Evolutionary conservation across 2,888 invertebrate genomes (phyloP).

Genomic region (Nomada ruficornis): DNA sequence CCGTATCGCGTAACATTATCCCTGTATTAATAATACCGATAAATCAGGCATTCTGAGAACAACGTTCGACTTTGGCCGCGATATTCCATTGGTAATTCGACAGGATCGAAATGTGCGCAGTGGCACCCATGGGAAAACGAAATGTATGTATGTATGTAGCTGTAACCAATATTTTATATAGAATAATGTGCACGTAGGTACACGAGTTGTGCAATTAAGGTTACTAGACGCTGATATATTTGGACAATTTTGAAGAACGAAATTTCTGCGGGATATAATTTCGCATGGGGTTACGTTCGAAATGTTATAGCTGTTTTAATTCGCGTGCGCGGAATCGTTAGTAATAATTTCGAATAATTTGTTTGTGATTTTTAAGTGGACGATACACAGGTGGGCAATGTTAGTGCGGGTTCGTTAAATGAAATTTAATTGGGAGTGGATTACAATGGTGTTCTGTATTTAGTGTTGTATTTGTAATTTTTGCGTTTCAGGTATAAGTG

Average conservation of each 20-base stretch:
- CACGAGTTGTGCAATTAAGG: slow-evolving; percentile 26
- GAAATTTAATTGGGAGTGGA: too few species aligned
- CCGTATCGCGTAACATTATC: slow-evolving; percentile 76
- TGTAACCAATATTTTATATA: slow-evolving; percentile 12
- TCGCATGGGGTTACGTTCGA: background rate
- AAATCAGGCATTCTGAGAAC: slow-evolving; percentile 75
- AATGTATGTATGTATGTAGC: slow-evolving; percentile 22
- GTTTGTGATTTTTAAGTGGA: too few species aligned
- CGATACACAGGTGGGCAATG: too few species aligned
- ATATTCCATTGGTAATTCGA: slow-evolving; percentile 73
- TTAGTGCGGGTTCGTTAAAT: too few species aligned
- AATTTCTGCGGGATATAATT: background rate
- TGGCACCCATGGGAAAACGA: slow-evolving; percentile 71
- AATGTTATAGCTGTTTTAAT: too few species aligned
- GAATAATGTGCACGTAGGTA: slow-evolving; percentile 5
- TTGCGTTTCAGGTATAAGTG: too few species aligned
- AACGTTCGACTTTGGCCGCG: slow-evolving; percentile 69
- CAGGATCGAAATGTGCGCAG: slow-evolving; percentile 66
- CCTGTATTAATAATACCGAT: slow-evolving; percentile 77
- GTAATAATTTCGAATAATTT: too few species aligned
- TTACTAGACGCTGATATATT: background rate
- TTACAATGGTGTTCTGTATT: too few species aligned
- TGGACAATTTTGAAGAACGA: background rate
- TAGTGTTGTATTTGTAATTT: too few species aligned
- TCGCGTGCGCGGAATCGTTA: too few species aligned